Conservation (phyloP, 2,797 vertebrate species). For the Enteromius treurensis region DNA sequence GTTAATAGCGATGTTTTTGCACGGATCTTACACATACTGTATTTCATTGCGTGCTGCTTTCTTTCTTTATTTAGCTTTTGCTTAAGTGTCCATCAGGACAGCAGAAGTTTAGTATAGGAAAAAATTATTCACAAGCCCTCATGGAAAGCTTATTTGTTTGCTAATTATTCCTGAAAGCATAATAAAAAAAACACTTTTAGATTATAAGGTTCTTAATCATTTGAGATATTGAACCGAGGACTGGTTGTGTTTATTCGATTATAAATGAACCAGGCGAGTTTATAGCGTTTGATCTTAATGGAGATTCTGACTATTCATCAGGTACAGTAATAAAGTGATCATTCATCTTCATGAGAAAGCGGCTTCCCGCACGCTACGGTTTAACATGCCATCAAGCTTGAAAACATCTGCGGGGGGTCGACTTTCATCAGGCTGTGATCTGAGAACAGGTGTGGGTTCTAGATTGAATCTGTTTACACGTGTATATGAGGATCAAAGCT, state of each 20-base stretch:
- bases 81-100: background rate
- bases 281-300: background rate
- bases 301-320: conserved; percentile 27
- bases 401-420: conserved; percentile 55
- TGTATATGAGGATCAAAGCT: conserved; percentile 57
- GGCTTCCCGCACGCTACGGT: conserved; percentile 34
- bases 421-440: conserved; percentile 45
- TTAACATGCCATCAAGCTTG: conserved; percentile 30
- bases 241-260: background rate
- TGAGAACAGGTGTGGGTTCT: conserved; percentile 57
- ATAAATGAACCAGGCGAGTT: background rate
- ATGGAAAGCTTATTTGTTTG: background rate
- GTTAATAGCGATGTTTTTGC: conserved; percentile 44
- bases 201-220: background rate
- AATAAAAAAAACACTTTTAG: background rate
- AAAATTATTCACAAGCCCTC: background rate
- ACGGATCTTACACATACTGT: conserved; percentile 28
- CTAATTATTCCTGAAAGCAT: background rate
- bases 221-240: background rate
- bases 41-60: background rate
- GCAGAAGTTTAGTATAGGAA: background rate
- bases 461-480: conserved; percentile 51
- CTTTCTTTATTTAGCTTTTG: background rate
- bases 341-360: conserved; percentile 48
- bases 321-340: conserved; percentile 26